A percentile compares a stretch with the other conserved stretches of the same genome.
Evolutionary conservation across 2,888 invertebrate genomes (phyloP).

Genomic region (Stenchaetothrips biformis): DNA sequence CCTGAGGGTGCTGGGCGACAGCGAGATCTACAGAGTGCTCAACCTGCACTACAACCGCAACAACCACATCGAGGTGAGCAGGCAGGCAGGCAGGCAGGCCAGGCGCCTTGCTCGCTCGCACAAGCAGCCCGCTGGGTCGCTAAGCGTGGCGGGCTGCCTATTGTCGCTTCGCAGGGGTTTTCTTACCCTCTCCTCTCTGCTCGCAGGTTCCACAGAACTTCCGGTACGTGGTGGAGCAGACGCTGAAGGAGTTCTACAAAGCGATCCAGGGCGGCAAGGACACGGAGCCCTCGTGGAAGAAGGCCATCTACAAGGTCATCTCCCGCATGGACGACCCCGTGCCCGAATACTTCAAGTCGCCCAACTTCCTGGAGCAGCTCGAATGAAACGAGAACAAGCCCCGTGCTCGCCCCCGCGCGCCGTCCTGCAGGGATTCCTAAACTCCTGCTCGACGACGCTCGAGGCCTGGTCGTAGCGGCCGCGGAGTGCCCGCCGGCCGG

Average conservation of each 20-base stretch:
- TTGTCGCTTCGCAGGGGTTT: neutral
- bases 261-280: constrained; percentile 96
- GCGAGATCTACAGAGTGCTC: constrained; percentile 94
- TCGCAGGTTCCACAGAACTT: constrained; percentile 94
- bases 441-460: neutral
- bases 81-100: neutral
- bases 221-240: constrained; percentile 95
- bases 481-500: neutral
- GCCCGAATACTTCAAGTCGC: constrained; percentile 99
- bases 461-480: constrained; percentile 9
- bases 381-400: constrained; percentile 58
- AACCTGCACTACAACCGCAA: constrained; percentile 99
- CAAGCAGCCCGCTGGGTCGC: too few species aligned
- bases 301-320: constrained; percentile 99
- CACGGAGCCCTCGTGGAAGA: constrained; percentile 99
- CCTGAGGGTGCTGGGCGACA: constrained; percentile 88
- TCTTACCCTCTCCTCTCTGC: constrained; percentile 39
- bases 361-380: constrained; percentile 97
- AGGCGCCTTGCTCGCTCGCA: too few species aligned
- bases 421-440: constrained; percentile 10
- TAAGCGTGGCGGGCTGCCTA: neutral
- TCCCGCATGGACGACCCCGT: constrained; percentile 97
- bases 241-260: constrained; percentile 97
- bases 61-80: constrained; percentile 88
- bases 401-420: constrained; percentile 23